Percentiles rank a stretch among this genome's conserved stretches.
Evolutionary conservation across 2,797 vertebrate species (phyloP).

Genomic region (Glossophaga mutica): DNA sequence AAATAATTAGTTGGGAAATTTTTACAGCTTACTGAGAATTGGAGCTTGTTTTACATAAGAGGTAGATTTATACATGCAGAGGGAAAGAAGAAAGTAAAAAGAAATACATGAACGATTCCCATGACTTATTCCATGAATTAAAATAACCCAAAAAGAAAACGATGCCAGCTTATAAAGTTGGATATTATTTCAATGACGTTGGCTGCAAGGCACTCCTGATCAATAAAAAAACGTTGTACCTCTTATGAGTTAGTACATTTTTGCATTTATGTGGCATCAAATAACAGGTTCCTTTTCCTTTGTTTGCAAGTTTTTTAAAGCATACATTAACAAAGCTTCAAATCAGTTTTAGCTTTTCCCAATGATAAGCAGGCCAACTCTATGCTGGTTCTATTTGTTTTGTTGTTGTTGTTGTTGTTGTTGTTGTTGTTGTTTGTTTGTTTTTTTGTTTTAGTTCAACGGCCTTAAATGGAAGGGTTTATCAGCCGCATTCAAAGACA

Average conservation of each 20-base stretch:
- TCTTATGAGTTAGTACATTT: background rate
- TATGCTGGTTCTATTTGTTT: constrained; percentile 72
- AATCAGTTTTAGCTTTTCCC: constrained; percentile 64
- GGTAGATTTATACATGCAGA: background rate
- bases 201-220: background rate
- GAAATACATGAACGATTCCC: background rate
- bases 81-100: background rate
- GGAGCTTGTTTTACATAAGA: background rate
- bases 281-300: constrained; percentile 36
- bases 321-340: constrained; percentile 54
- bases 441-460: constrained; percentile 60
- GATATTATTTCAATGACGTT: background rate
- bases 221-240: background rate
- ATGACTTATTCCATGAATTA: background rate
- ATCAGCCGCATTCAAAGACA: constrained; percentile 66
- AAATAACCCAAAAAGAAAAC: background rate
- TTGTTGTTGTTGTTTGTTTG: too few relatives aligned
- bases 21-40: background rate
- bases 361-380: constrained; percentile 67
- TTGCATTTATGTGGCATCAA: background rate
- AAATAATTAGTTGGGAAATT: background rate
- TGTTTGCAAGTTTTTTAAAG: constrained; percentile 48
- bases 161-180: background rate
- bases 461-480: constrained; percentile 65
- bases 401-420: too few relatives aligned